These are phyloP conservation scores for Sinocyclocheilus maitianheensis DNA, from an alignment of 2,113 vertebrate species.

Conservation along the genomic window DNA sequence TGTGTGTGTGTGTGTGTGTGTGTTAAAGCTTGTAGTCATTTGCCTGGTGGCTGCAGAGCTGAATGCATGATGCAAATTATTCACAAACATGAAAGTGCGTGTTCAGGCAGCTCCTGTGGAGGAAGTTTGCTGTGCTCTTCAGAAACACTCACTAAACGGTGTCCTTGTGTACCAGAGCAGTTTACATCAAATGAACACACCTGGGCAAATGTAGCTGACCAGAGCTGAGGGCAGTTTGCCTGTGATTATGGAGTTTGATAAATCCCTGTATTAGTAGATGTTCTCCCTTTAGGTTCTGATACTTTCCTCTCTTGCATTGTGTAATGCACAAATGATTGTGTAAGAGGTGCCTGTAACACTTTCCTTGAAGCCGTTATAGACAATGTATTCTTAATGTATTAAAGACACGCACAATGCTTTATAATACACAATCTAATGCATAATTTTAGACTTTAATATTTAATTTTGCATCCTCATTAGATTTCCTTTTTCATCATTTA, in stretches of 20 bases:
- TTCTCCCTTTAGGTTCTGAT: neutral
- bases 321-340: neutral
- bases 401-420: neutral
- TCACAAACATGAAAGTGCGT: neutral
- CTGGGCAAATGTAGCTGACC: neutral
- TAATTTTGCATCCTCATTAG: neutral
- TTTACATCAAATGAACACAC: neutral
- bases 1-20: too few species aligned
- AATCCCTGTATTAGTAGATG: neutral
- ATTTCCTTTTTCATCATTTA: neutral
- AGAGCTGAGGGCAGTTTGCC: neutral
- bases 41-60: neutral
- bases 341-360: neutral
- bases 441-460: neutral
- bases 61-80: neutral
- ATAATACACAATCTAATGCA: neutral
- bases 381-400: neutral
- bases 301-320: neutral
- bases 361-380: neutral
- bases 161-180: neutral
- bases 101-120: neutral
- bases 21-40: too few species aligned
- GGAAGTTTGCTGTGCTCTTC: slow-evolving; percentile 4
- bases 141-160: slow-evolving; percentile 1
- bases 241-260: too few species aligned